Evolutionary conservation across 2,888 invertebrate species (phyloP).

Genomic region (Eueremaeus valkanovi): DNA sequence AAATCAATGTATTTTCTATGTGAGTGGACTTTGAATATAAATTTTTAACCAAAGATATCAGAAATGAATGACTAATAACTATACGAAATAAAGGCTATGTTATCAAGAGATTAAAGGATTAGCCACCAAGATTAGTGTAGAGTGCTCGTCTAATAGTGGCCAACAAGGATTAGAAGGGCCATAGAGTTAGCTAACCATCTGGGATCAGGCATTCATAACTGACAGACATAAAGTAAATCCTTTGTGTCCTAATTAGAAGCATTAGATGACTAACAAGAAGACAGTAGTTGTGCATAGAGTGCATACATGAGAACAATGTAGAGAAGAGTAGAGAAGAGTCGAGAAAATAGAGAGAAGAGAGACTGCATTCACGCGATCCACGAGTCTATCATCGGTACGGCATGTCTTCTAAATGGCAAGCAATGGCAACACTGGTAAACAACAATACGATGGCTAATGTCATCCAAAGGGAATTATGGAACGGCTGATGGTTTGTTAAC

Average conservation of each 20-base stretch:
- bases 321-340: not conserved
- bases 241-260: conserved; percentile 35
- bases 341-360: not conserved
- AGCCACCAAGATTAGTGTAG: no score
- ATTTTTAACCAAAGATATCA: no score
- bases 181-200: conserved; percentile 25
- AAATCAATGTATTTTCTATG: no score
- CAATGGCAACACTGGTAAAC: conserved; percentile 11
- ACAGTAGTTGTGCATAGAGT: not conserved
- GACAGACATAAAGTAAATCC: conserved; percentile 35
- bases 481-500: conserved; percentile 28
- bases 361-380: conserved; percentile 21
- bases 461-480: conserved; percentile 31
- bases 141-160: no score
- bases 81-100: no score
- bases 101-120: no score
- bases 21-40: no score
- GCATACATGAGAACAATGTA: not conserved
- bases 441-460: conserved; percentile 31
- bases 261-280: conserved; percentile 35
- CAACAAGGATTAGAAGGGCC: conserved; percentile 30
- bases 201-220: conserved; percentile 32
- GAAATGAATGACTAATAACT: no score
- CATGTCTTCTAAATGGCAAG: conserved; percentile 2
- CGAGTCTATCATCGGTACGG: no score